Base-by-base conservation (phyloP, 2,797 vertebrate species). In the Xenentodon cancila region DNA sequence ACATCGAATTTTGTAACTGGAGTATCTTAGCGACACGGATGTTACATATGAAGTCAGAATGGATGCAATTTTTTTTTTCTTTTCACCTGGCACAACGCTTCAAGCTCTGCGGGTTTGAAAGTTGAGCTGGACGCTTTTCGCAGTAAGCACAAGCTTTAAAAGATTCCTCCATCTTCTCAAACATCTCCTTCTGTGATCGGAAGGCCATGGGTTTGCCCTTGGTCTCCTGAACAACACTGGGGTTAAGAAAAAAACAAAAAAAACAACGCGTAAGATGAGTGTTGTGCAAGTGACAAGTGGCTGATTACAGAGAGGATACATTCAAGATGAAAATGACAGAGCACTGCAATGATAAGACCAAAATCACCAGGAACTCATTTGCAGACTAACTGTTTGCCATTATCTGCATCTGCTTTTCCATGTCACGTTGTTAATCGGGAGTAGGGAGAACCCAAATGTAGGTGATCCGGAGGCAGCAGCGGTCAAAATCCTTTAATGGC, bases 101-200 rank as follows among this genome's bases (percentile, higher is more conserved):
- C 17, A 99, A 92, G 65, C 75, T 89, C 80, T 87, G 92, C 3
- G 92, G 79, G 19, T 93, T 83, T 0, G 92, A 78, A 1, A 95
- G 88, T 0, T 92, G 87, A 52, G 79, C 67, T 0, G 95, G 93
- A 18, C 91, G 88, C 70, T 92, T 95, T 77, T 92, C 95, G 81
- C 97, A 99, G 49, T 81, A 59, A 0, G 91, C 90, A 0, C 97
- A 99, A 67, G 97, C 91, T 76, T 92, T 92, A 76, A 93, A 99
- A 0, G 96, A 96, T 56, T 97, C 96, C 72, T 98, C 97, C 95
- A 99, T 95, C 77, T 93, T 97, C 82, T 96, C 93, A 82, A 99
- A 98, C 96, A 98, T 99, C 74, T 97, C 95, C 3, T 93, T 95
- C 75, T 93, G 95, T 0, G 94, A 94, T 9, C 43, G 86, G 64